These are phyloP conservation scores for Chelon auratus DNA, from an alignment of 2,797 vertebrate genomes.

Conservation along the genomic window DNA sequence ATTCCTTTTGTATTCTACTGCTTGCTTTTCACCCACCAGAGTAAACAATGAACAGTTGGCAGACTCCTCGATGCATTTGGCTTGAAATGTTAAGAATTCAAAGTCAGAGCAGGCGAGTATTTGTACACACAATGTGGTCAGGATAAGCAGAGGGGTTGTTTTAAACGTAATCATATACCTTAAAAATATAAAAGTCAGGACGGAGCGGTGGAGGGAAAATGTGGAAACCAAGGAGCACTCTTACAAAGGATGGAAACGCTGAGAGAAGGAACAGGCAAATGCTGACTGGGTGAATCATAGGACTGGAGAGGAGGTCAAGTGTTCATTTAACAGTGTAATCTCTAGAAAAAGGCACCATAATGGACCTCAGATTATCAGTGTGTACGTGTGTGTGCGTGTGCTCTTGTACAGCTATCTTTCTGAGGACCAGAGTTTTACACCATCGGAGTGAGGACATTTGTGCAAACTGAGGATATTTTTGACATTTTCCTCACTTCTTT, in stretches of 20 bases:
- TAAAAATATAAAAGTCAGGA: neutral
- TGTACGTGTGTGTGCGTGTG: slow-evolving; percentile 1
- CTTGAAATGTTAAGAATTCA: slow-evolving; percentile 2
- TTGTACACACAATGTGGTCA: neutral
- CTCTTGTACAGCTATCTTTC: neutral
- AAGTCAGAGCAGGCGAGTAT: neutral
- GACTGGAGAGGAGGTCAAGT: slow-evolving; percentile 52
- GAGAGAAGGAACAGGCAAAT: neutral
- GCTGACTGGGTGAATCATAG: slow-evolving; percentile 30
- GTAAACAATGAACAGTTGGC: neutral
- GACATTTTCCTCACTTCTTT: no score
- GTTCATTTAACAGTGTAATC: slow-evolving; percentile 64
- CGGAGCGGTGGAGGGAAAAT: neutral
- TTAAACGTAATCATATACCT: neutral
- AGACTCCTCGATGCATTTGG: neutral
- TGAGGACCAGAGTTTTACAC: no score
- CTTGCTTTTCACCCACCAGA: neutral
- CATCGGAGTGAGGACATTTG: no score
- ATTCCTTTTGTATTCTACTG: neutral
- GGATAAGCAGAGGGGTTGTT: slow-evolving; percentile 1
- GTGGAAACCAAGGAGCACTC: neutral
- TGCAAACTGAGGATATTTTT: no score
- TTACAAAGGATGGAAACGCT: slow-evolving; percentile 3
- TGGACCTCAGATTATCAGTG: slow-evolving; percentile 50
- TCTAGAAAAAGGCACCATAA: slow-evolving; percentile 51